phyloP scores from a whole-genome alignment of 2,113 vertebrate genomes.

The Gambusia affinis region DNA sequence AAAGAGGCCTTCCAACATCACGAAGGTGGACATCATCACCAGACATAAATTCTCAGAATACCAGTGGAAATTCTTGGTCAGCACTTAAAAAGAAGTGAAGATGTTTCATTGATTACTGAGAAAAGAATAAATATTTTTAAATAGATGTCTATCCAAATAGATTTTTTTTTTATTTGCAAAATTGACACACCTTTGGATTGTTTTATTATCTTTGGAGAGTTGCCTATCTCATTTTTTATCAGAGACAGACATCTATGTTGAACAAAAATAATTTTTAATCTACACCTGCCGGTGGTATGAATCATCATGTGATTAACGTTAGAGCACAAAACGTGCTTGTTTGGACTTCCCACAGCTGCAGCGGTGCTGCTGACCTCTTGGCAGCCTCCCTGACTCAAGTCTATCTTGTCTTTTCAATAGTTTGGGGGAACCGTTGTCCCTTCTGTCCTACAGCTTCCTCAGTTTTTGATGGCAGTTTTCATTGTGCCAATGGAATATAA shows the following conservation, averaged over 20 bases:
- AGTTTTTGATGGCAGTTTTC: not conserved
- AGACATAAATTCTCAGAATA: no score
- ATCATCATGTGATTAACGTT: not conserved
- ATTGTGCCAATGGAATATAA: not conserved
- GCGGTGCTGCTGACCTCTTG: not conserved
- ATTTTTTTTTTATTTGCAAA: no score
- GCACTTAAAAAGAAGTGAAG: no score
- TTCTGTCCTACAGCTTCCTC: no score
- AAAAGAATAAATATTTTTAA: no score
- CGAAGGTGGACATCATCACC: no score
- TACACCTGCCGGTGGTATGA: not conserved
- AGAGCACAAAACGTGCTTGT: not conserved
- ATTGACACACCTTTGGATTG: no score
- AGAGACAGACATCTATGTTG: not conserved
- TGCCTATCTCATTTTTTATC: not conserved
- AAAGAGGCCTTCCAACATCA: no score
- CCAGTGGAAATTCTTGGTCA: no score
- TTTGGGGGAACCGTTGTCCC: not conserved
- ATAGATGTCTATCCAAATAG: no score
- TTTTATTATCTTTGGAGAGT: not conserved
- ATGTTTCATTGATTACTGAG: no score
- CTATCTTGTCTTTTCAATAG: constrained; percentile 1
- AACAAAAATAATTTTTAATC: not conserved
- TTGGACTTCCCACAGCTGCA: not conserved
- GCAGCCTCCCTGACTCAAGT: not conserved